Evolutionary conservation across 2,797 vertebrate genomes (phyloP).

Genomic region (Clarias pachynema): DNA sequence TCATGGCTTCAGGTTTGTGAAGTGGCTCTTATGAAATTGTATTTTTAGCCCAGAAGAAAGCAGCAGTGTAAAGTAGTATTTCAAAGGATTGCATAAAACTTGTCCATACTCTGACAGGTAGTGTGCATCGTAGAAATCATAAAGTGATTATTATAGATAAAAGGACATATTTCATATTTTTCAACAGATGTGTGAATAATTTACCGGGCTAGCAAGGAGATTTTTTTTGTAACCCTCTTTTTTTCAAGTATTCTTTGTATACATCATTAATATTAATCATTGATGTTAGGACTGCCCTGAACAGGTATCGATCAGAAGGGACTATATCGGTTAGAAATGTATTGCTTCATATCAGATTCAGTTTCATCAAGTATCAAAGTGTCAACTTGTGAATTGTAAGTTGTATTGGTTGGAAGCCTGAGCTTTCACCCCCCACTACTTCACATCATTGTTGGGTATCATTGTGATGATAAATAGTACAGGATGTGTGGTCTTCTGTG

Average conservation of each 20-base stretch:
- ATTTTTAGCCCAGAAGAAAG: conserved; percentile 12
- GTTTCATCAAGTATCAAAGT: not conserved
- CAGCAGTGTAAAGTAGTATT: conserved; percentile 8
- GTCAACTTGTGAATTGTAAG: not conserved
- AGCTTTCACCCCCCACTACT: not conserved
- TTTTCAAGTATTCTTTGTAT: too few relatives aligned
- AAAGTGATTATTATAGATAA: not conserved
- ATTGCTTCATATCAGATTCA: not conserved
- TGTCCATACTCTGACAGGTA: not conserved
- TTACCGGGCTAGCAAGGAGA: not conserved
- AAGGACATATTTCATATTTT: not conserved
- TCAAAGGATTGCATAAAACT: not conserved
- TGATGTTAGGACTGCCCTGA: not conserved
- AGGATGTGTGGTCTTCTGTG: conserved; percentile 26
- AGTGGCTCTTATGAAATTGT: conserved; percentile 7
- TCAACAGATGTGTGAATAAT: not conserved
- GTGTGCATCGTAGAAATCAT: not conserved
- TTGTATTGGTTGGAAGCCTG: not conserved
- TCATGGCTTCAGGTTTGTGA: not conserved
- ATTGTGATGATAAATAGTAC: conserved; percentile 47
- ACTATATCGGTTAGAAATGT: not conserved
- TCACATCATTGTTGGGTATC: conserved; percentile 6
- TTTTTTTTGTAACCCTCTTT: not conserved
- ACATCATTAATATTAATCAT: not conserved
- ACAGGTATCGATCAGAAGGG: not conserved